Conservation (phyloP, 2,888 invertebrate species). For the Cyclophora punctaria region DNA sequence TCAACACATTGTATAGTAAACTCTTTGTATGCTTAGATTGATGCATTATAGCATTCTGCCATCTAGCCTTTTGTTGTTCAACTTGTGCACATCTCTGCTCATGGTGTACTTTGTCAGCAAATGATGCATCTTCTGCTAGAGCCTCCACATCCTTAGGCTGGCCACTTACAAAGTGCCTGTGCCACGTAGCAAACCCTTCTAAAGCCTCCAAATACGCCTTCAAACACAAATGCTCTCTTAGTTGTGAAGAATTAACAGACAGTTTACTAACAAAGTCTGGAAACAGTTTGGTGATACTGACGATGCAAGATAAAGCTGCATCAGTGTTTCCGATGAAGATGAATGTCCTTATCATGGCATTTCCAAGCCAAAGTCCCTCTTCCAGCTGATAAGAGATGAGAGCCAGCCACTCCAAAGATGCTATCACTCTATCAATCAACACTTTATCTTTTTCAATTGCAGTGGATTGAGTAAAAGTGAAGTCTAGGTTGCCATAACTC, state of each 20-base stretch:
- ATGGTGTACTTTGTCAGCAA: slow-evolving; percentile 90
- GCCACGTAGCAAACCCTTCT: slow-evolving; percentile 93
- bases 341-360: slow-evolving; percentile 90
- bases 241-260: slow-evolving; percentile 51
- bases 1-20: slow-evolving; percentile 87
- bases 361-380: slow-evolving; percentile 91
- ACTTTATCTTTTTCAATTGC: slow-evolving; percentile 68
- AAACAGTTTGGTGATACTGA: slow-evolving; percentile 49
- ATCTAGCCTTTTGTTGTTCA: slow-evolving; percentile 84
- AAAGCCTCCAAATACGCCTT: slow-evolving; percentile 91
- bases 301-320: slow-evolving; percentile 84
- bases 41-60: slow-evolving; percentile 80
- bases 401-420: slow-evolving; percentile 89
- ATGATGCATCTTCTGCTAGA: slow-evolving; percentile 77
- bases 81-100: slow-evolving; percentile 89
- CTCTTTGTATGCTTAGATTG: slow-evolving; percentile 86
- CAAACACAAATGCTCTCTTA: slow-evolving; percentile 91
- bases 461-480: slow-evolving; percentile 80
- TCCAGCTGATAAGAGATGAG: slow-evolving; percentile 85
- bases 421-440: slow-evolving; percentile 55
- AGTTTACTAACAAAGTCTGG: slow-evolving; percentile 53
- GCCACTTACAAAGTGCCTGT: slow-evolving; percentile 85
- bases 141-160: slow-evolving; percentile 82
- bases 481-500: slow-evolving; percentile 65
- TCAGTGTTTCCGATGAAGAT: slow-evolving; percentile 87